phyloP scores from a whole-genome alignment of 2,113 vertebrate species.

The Anser brachyrhynchus region DNA sequence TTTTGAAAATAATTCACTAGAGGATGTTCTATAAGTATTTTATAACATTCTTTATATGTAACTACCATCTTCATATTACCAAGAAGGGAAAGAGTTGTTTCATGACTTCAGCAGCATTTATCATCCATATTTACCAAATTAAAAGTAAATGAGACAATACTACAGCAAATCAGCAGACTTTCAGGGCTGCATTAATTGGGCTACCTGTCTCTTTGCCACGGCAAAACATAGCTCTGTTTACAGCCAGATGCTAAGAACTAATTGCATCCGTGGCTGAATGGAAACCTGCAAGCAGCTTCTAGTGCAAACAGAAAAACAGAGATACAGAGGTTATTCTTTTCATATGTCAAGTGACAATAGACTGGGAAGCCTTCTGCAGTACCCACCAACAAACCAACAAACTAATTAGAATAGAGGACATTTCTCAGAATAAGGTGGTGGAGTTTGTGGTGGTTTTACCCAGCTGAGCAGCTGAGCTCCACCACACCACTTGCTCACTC shows the following conservation, averaged over 20 bases:
- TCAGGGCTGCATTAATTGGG: constrained; percentile 13
- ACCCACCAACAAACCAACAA: not conserved
- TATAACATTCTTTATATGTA: not conserved
- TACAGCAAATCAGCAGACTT: not conserved
- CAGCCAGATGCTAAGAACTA: constrained; percentile 59
- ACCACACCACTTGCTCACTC: no score
- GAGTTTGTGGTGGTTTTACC: not conserved
- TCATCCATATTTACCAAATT: constrained; percentile 7
- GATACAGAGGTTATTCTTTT: constrained; percentile 32
- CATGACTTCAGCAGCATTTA: not conserved
- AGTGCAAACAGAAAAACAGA: not conserved
- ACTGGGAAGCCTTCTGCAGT: constrained; percentile 20
- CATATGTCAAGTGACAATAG: constrained; percentile 12
- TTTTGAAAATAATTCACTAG: not conserved
- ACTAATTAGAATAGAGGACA: constrained; percentile 32
- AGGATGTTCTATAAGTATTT: not conserved
- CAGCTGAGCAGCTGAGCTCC: no score
- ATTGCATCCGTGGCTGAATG: constrained; percentile 29
- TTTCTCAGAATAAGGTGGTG: constrained; percentile 7
- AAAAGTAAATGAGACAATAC: constrained; percentile 9
- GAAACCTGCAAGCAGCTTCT: constrained; percentile 52
- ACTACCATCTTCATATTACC: not conserved
- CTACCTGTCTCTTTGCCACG: not conserved
- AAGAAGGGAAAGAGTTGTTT: not conserved
- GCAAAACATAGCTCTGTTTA: constrained; percentile 48